Evolutionary conservation across 37 sponge, comb jelly and placozoan genomes (phyloP).

Genomic region (Corticium candelabrum): DNA sequence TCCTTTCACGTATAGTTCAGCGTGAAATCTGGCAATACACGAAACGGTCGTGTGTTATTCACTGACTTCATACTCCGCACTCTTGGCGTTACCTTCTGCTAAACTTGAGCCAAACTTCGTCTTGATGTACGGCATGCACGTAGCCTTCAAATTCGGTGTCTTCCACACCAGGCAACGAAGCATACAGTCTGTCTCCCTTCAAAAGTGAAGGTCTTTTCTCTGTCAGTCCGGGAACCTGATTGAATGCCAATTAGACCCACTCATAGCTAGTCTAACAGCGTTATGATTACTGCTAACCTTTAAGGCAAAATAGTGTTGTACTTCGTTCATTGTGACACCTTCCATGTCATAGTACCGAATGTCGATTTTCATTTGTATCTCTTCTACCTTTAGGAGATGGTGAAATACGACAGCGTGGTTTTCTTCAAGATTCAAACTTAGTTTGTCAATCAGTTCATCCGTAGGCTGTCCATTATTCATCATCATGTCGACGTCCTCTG

Average conservation of each 20-base stretch:
- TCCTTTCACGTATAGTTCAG: background rate
- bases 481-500: too few species aligned
- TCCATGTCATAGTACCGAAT: constrained; percentile 42
- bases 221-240: constrained; percentile 51
- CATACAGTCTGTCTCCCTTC: constrained; percentile 46
- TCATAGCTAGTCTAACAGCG: too few species aligned
- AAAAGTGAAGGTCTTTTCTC: constrained; percentile 48
- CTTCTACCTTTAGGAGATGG: constrained; percentile 29
- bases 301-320: too few species aligned
- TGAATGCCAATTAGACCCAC: too few species aligned
- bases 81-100: background rate
- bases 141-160: background rate
- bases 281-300: too few species aligned
- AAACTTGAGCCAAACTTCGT: constrained; percentile 1
- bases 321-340: constrained; percentile 13
- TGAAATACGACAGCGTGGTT: constrained; percentile 30
- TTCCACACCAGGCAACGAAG: constrained; percentile 22
- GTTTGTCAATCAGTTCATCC: background rate
- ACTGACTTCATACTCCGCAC: too few species aligned
- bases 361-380: constrained; percentile 29
- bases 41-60: too few species aligned
- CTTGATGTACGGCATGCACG: background rate
- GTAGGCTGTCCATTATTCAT: too few species aligned
- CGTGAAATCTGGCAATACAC: too few species aligned
- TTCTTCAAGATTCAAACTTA: constrained; percentile 9